phyloP scores from a whole-genome alignment of 2,113 vertebrate species.

The Gulo gulo region DNA sequence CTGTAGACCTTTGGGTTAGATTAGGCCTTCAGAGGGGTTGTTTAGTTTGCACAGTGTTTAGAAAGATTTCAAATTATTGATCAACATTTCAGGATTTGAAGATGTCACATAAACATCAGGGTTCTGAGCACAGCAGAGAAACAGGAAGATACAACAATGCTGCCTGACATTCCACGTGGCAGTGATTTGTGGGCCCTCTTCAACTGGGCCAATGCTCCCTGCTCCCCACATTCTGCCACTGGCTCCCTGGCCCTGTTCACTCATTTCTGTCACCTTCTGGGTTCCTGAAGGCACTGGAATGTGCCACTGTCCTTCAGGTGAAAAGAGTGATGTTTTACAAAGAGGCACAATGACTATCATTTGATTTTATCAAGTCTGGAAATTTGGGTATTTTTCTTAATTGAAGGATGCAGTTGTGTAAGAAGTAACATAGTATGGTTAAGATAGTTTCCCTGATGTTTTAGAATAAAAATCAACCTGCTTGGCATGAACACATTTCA shows the following conservation, averaged over 20 bases:
- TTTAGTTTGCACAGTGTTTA: not conserved
- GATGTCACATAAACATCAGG: not conserved
- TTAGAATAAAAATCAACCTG: slow-evolving; percentile 2
- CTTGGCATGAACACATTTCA: not conserved
- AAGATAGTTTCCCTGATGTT: not conserved
- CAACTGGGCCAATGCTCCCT: not conserved
- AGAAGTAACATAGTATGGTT: not conserved
- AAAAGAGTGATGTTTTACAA: not conserved
- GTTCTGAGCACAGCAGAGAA: not conserved
- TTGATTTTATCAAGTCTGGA: not conserved
- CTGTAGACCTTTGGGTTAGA: not conserved
- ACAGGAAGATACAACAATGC: not conserved
- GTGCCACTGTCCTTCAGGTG: not conserved
- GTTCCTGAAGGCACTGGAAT: not conserved
- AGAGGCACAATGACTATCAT: not conserved
- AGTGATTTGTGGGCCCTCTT: accelerated
- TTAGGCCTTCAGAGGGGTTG: not conserved
- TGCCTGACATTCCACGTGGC: not conserved
- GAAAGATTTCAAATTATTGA: not conserved
- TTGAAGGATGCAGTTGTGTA: not conserved
- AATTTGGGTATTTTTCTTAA: not conserved
- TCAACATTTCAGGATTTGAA: not conserved
- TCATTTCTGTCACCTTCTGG: not conserved
- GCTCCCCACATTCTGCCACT: no score
- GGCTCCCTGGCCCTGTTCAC: not conserved